Evolutionary conservation across 2,888 invertebrate species (phyloP).

Genomic region (Nematopogon swammerdamellus): DNA sequence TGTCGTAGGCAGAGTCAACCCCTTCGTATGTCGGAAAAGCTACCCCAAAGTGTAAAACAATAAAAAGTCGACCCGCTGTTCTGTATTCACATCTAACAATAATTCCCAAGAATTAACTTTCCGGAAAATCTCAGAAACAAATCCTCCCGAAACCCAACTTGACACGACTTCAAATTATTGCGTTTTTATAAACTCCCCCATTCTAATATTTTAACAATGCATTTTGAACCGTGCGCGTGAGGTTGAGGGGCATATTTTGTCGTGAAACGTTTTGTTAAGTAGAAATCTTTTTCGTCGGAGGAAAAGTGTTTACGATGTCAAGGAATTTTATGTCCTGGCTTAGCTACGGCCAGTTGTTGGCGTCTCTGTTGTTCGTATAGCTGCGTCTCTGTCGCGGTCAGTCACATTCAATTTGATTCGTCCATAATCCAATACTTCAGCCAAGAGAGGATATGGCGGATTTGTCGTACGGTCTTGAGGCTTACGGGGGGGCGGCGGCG

Average conservation of each 20-base stretch:
- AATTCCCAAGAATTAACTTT: neutral
- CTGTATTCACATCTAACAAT: conserved; percentile 1
- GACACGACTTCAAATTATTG: neutral
- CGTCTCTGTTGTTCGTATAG: conserved; percentile 11
- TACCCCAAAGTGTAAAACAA: too few species aligned
- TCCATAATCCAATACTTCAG: conserved; percentile 32
- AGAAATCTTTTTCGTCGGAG: neutral
- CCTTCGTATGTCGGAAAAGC: too few species aligned
- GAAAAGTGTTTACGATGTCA: conserved; percentile 39
- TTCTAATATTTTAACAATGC: neutral
- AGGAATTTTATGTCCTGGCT: conserved; percentile 34
- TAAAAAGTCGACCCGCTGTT: too few species aligned
- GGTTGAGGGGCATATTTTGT: neutral
- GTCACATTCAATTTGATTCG: conserved; percentile 34
- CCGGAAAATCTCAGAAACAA: neutral
- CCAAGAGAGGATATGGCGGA: neutral
- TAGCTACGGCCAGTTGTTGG: neutral
- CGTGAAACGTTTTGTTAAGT: neutral
- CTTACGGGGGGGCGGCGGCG: too few species aligned
- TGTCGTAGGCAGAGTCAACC: too few species aligned
- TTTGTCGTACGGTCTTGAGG: neutral
- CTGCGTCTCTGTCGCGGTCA: conserved; percentile 22
- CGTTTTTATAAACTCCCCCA: neutral
- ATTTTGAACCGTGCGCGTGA: neutral
- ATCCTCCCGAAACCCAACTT: neutral